Evolutionary conservation across 2,888 invertebrate species (phyloP).

Genomic region (Ariolimax columbianus): DNA sequence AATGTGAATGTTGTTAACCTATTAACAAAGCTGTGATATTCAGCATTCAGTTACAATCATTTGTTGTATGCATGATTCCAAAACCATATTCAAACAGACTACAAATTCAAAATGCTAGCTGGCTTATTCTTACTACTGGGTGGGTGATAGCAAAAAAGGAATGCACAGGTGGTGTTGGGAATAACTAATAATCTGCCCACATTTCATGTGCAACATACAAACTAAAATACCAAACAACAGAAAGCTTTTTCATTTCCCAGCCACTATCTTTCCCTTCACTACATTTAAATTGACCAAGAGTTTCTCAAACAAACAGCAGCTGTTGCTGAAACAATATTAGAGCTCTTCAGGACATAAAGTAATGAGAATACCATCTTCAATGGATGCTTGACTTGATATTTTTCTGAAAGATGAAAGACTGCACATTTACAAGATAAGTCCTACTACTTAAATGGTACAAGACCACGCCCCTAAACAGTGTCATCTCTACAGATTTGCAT

Average conservation of each 20-base stretch:
- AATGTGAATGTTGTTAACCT: not conserved
- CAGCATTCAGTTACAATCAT: not conserved
- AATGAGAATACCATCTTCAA: no score
- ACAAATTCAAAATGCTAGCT: not conserved
- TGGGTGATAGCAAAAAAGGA: no score
- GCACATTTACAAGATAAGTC: no score
- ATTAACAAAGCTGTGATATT: not conserved
- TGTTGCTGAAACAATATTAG: not conserved
- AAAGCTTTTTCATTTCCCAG: slow-evolving; percentile 5
- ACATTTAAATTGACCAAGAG: not conserved
- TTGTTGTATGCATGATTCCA: not conserved
- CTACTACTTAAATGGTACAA: no score
- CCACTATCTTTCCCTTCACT: not conserved
- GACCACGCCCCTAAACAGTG: no score
- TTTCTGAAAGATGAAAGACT: no score
- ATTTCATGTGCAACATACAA: not conserved
- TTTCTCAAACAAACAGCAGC: slow-evolving; percentile 6
- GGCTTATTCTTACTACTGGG: not conserved
- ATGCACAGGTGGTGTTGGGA: no score
- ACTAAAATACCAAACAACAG: not conserved
- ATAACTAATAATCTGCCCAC: not conserved
- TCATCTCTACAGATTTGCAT: no score
- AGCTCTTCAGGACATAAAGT: no score
- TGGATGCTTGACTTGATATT: no score
- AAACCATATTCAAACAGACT: not conserved